Conservation (phyloP, 37 sponge, comb jelly and placozoan species). For the Oscarella lobularis region DNA sequence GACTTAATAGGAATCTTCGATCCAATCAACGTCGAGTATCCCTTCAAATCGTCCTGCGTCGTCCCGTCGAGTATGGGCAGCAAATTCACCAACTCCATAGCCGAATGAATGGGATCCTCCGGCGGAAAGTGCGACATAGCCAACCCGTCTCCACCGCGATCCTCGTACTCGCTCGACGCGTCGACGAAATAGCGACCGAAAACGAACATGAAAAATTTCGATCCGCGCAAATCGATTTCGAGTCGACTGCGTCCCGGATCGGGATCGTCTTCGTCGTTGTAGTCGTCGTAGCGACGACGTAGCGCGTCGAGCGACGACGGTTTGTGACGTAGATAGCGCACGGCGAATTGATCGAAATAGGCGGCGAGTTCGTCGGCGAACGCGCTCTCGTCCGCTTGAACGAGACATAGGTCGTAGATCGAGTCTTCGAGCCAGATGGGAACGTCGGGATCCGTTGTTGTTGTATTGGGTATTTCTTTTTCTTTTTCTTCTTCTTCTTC, state of each 20-base stretch:
- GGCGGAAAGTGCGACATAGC: neutral
- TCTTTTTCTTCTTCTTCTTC: too few relatives aligned
- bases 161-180: neutral
- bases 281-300: neutral
- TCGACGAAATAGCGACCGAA: neutral
- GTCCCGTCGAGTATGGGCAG: neutral
- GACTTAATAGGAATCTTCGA: neutral
- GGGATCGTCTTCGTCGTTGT: neutral
- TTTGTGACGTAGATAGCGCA: neutral
- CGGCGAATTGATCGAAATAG: neutral
- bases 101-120: neutral
- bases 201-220: neutral
- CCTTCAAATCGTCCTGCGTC: neutral
- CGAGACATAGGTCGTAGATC: neutral
- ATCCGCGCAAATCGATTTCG: neutral
- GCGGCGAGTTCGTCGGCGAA: neutral
- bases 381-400: neutral
- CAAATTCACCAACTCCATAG: neutral
- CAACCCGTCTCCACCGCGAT: neutral
- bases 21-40: neutral
- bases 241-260: neutral
- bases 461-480: too few relatives aligned
- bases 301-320: neutral
- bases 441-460: too few relatives aligned
- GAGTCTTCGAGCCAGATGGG: neutral